Evolutionary conservation across 2,113 vertebrate species (phyloP).

Genomic region (Triplophysa dalaica): DNA sequence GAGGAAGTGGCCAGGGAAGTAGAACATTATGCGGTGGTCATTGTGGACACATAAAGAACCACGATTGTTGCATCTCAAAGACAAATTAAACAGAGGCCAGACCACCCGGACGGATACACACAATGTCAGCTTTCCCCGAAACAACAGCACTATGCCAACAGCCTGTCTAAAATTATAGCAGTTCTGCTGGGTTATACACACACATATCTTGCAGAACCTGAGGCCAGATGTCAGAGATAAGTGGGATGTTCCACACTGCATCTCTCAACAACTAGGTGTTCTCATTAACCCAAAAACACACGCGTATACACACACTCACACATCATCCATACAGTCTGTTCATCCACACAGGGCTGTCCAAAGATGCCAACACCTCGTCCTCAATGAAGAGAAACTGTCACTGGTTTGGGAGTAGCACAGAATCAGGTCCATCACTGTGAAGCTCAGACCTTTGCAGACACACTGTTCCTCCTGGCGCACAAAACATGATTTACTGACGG

Average conservation of each 20-base stretch:
- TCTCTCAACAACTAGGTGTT: neutral
- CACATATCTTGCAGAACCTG: neutral
- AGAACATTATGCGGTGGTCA: slow-evolving; percentile 1
- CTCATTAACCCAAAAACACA: slow-evolving; percentile 40
- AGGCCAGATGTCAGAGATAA: slow-evolving; percentile 34
- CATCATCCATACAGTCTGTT: slow-evolving; percentile 5
- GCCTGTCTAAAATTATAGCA: slow-evolving; percentile 19
- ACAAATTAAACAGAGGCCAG: slow-evolving; percentile 13
- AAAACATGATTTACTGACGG: neutral
- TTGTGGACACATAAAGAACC: slow-evolving; percentile 27
- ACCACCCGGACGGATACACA: slow-evolving; percentile 36
- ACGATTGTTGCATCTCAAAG: neutral
- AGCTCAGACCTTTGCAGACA: slow-evolving; percentile 22
- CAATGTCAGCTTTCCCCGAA: neutral
- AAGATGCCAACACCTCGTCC: slow-evolving; percentile 15
- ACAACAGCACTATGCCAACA: slow-evolving; percentile 26
- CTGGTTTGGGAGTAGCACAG: neutral
- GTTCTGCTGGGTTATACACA: neutral
- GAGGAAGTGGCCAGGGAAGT: slow-evolving; percentile 20
- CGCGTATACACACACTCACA: slow-evolving; percentile 24
- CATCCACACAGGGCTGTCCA: slow-evolving; percentile 26
- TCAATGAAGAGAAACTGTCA: slow-evolving; percentile 17
- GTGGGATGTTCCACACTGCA: slow-evolving; percentile 23
- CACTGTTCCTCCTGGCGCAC: neutral
- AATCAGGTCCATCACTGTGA: neutral